Conservation (phyloP, 2,888 invertebrate genomes). For the Melinopterus prodromus region DNA sequence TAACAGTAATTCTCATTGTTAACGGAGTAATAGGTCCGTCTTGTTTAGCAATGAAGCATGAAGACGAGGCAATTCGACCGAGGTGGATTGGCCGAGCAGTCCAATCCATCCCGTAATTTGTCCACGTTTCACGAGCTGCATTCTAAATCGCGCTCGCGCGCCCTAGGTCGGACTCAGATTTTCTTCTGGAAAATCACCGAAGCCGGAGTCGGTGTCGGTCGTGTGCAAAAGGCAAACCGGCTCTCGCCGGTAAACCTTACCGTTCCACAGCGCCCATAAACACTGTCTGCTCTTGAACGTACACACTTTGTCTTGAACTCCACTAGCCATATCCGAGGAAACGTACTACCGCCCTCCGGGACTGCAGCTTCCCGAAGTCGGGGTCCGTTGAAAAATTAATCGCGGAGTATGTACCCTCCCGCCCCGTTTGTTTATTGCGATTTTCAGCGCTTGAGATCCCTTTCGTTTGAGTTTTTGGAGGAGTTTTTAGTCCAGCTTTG, state of each 20-base stretch:
- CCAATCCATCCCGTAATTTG: slow-evolving; percentile 16
- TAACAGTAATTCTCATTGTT: neutral
- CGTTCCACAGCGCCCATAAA: slow-evolving; percentile 44
- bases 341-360: slow-evolving; percentile 14
- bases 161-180: slow-evolving; percentile 11
- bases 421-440: neutral
- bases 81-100: no score
- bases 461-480: neutral
- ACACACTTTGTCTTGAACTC: slow-evolving; percentile 32
- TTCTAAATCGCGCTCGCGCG: slow-evolving; percentile 5
- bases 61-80: neutral
- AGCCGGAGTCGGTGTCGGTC: slow-evolving; percentile 1
- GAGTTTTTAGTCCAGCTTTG: no score
- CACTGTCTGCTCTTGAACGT: slow-evolving; percentile 39
- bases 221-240: slow-evolving; percentile 21
- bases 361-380: neutral
- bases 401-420: neutral
- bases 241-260: slow-evolving; percentile 29
- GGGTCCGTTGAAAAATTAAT: neutral
- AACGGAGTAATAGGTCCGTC: neutral
- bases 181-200: slow-evolving; percentile 19
- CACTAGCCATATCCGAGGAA: slow-evolving; percentile 12
- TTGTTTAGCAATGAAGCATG: no score
- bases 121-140: slow-evolving; percentile 14
- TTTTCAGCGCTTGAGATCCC: neutral